Base-by-base conservation (phyloP, 2,797 vertebrate genomes). In the Brachyrhaphis roseni region DNA sequence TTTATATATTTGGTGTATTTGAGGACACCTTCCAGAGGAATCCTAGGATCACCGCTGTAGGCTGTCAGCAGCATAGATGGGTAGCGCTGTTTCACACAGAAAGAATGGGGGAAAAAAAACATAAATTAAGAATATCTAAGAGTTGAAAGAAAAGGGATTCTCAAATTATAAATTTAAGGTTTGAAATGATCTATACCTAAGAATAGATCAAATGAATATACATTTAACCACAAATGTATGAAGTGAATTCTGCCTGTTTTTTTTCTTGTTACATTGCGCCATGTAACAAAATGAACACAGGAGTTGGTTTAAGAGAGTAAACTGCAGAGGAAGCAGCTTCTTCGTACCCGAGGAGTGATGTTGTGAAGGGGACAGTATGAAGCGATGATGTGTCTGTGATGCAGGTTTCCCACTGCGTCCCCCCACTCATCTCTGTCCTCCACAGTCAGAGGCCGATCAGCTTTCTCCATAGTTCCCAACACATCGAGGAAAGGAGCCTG, bases 351-450 rank as follows among this genome's bases (percentile, higher is more conserved):
- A 91, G 97, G 93, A 72, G 92, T 96, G 82, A 99, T 97, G 93
- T 99, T 99, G 88, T 97, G 94, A 88, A 95, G 96, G 18, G 98
- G 98, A 89, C 98, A 99, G 90, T 99, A 99, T 81, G 94, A 96
- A 85, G 96, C 93, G 88, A 99, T 98, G 90, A 93, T 93, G 41
- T 94, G 92, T 90, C 91, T 94, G 77, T 96, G 95, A 77, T 92
- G 90, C 68, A 95, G 89, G 90, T 97, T 94, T 82, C 89, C 88
- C 41, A 96, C 82, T 45, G 98, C 98, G 90, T 97, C 96, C 8
- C 98, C 98, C 98, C 98, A 99, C 89, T 99, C 98, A 75, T 97
- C 98, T 85, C 96, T 94, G 89, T 99, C 98, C 94, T 99, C 98
- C 77, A 94, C 55, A 43, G 97, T 99, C 62, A 99, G 94, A 41